phyloP scores from a whole-genome alignment of 2,797 vertebrate genomes.

The Margarornis squamiger region DNA sequence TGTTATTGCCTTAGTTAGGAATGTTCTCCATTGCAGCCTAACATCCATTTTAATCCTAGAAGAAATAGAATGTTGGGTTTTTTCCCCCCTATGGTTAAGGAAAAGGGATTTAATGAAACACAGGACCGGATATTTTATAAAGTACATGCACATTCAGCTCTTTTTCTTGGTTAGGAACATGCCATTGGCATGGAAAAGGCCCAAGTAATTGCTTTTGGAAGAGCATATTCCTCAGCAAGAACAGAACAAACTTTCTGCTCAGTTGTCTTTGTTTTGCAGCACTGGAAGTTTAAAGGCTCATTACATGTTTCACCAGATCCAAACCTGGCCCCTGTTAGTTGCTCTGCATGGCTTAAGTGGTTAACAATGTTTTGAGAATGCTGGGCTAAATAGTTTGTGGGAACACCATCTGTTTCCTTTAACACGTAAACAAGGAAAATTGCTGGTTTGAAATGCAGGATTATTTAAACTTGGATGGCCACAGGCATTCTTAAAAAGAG shows the following conservation, averaged over 20 bases:
- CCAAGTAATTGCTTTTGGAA: conserved; percentile 1
- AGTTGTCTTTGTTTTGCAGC: not conserved
- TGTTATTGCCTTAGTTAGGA: not conserved
- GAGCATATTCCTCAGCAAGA: not conserved
- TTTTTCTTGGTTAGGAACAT: conserved; percentile 58
- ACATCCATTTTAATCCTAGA: not conserved
- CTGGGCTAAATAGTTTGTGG: conserved; percentile 54
- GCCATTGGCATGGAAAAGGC: conserved; percentile 36
- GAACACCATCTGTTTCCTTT: conserved; percentile 76
- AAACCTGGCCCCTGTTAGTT: not conserved
- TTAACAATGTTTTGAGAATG: conserved; percentile 43
- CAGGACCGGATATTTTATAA: conserved; percentile 48
- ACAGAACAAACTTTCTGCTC: conserved; percentile 12
- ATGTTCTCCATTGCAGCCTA: not conserved
- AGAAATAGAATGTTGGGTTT: conserved; percentile 9
- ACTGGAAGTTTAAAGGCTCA: not conserved
- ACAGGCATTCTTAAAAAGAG: conserved; percentile 70
- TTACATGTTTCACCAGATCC: conserved; percentile 7
- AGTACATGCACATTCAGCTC: conserved; percentile 62
- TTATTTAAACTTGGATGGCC: conserved; percentile 70
- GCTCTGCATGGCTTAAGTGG: conserved; percentile 7
- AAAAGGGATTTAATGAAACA: conserved; percentile 48
- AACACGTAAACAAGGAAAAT: conserved; percentile 76
- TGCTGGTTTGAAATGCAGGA: conserved; percentile 70
- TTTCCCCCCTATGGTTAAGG: not conserved